A percentile compares a stretch with the other conserved stretches of the same genome.
These are phyloP conservation scores for Odocoileus hemionus DNA, from an alignment of 2,113 vertebrate genomes.

Conservation along the genomic window DNA sequence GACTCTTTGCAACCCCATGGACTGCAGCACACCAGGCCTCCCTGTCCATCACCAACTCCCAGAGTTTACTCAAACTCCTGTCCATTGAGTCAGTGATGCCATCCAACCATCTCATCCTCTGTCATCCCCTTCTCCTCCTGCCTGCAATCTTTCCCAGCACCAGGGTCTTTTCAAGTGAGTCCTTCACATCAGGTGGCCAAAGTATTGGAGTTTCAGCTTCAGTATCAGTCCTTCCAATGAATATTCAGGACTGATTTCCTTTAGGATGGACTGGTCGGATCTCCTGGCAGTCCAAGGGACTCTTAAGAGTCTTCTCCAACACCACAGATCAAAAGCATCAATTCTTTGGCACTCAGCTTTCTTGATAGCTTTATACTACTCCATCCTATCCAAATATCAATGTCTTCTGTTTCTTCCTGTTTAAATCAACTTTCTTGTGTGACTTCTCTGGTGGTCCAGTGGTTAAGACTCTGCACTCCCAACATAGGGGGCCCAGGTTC, in stretches of 20 bases:
- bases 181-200: not conserved
- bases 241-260: not conserved
- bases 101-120: not conserved
- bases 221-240: not conserved
- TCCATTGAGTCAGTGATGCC: not conserved
- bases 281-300: not conserved
- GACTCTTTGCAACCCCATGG: not conserved
- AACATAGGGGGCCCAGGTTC: not conserved
- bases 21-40: accelerated
- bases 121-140: not conserved
- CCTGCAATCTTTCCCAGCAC: not conserved
- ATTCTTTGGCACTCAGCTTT: not conserved
- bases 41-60: not conserved
- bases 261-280: not conserved
- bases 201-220: not conserved
- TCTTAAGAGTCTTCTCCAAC: not conserved
- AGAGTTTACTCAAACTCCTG: not conserved
- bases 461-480: not conserved
- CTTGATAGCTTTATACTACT: not conserved
- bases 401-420: not conserved
- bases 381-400: not conserved
- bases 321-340: not conserved
- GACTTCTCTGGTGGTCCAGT: not conserved
- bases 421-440: not conserved
- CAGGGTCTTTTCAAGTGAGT: not conserved